Base-by-base conservation (phyloP, 2,113 vertebrate species). In the Jacana jacana region DNA sequence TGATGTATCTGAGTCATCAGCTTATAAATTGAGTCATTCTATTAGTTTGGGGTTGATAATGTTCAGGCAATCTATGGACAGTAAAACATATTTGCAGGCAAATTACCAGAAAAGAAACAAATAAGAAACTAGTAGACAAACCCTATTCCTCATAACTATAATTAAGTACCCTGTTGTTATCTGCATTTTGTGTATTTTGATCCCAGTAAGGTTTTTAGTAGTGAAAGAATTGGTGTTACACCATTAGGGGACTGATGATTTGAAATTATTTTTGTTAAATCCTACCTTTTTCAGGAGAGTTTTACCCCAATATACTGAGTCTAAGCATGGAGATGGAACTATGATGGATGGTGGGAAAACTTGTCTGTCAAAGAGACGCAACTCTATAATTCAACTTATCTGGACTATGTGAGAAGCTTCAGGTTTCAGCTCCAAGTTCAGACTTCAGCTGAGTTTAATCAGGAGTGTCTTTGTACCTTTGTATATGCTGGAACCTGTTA, bases 41-140 rank as follows among this genome's bases (percentile, higher is more conserved):
- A 75, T 91, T 88, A 90, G 90, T 93, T 86, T 90, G 39, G 35
- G 30, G 42, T 93, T 81, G 15, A 81, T 81, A 83, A 57, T 17
- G 7, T 91, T 81, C 55, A 83, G 76, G 24, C 2, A 52, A 91
- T 48, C 14, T 75, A 58, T 7, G 8, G 69, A 83, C 71, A 83
- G 46, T 77, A 78, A 91, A 93, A 75, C 16, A 46, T 61, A 91
- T 65, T 94, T 86, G 23, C 28, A 91, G 72, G 82, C 60, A 86
- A 90, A 94, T 91, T 89, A 93, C 37, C 24, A 79, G 65, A 73
- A 91, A 88, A 63, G n/a, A 89, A 91, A 89, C 84, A 88, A 86
- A 81, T 20, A 77, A 68, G 57, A 78, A 94, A 48, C 71, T 63
- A 88, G 37, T 20, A 84, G 57, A 57, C 42, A 70, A 94, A 63